These are phyloP conservation scores for Peromyscus polionotus DNA, from an alignment of 2,113 vertebrate species.

Conservation along the genomic window DNA sequence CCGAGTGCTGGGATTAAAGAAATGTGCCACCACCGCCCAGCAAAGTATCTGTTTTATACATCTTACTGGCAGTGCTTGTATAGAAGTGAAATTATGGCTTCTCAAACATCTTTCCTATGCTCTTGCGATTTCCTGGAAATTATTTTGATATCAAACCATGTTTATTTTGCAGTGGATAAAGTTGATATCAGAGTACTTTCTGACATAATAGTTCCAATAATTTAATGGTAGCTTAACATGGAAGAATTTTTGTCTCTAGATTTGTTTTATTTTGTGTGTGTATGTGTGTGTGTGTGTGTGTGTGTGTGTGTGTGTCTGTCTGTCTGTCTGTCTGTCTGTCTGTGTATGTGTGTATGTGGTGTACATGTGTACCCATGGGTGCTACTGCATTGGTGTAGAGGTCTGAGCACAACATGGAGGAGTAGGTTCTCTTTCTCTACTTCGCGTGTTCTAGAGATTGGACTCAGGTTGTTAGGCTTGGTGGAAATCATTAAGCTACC, in stretches of 20 bases:
- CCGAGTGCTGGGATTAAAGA: too few relatives aligned
- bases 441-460: not conserved
- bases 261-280: not conserved
- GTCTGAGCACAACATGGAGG: too few relatives aligned
- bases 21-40: too few relatives aligned
- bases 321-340: rapidly evolving
- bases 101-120: conserved; percentile 1
- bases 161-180: conserved; percentile 61
- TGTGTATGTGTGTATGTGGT: not conserved
- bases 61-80: not conserved
- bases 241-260: conserved; percentile 1
- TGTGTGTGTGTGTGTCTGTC: not conserved
- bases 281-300: not conserved
- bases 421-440: not conserved
- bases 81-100: conserved; percentile 43
- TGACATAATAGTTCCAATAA: conserved; percentile 1
- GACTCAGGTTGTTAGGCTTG: not conserved
- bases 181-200: conserved; percentile 18
- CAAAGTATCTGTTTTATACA: conserved; percentile 8
- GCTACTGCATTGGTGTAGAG: not conserved
- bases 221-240: conserved; percentile 36
- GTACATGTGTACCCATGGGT: not conserved
- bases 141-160: conserved; percentile 57
- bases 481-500: not conserved
- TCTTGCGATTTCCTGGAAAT: conserved; percentile 44